Evolutionary conservation across 1,140 invertebrate genomes (phyloP).

Genomic region (Diuraphis noxia): DNA sequence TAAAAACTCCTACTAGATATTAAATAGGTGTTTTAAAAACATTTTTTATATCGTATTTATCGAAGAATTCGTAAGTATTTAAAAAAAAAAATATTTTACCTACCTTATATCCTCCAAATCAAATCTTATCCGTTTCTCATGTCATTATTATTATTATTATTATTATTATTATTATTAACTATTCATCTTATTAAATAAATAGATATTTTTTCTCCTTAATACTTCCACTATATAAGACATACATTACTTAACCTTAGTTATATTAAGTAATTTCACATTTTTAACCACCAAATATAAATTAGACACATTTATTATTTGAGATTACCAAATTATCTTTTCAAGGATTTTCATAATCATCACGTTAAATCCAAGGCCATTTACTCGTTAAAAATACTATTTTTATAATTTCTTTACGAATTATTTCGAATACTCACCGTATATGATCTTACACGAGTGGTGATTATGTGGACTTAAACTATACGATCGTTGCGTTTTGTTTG

Average conservation of each 20-base stretch:
- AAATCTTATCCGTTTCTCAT: not conserved
- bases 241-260: not conserved
- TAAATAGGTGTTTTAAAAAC: not conserved
- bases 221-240: too few species aligned
- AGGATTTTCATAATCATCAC: slow-evolving; percentile 3
- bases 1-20: too few species aligned
- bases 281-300: not conserved
- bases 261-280: not conserved
- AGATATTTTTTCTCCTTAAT: not conserved
- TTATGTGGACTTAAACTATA: not conserved
- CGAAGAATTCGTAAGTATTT: not conserved
- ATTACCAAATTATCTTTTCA: not conserved
- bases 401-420: not conserved
- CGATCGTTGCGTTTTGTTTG: not conserved
- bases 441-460: not conserved
- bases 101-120: not conserved
- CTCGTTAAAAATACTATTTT: not conserved
- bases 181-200: not conserved
- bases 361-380: not conserved
- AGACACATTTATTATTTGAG: not conserved
- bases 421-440: not conserved
- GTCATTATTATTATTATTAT: too few species aligned
- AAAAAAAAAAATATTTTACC: not conserved
- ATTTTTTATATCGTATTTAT: not conserved
- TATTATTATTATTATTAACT: not conserved